These are phyloP conservation scores for Sesamia nonagrioides DNA, from an alignment of 1,140 invertebrate species.

Conservation along the genomic window DNA sequence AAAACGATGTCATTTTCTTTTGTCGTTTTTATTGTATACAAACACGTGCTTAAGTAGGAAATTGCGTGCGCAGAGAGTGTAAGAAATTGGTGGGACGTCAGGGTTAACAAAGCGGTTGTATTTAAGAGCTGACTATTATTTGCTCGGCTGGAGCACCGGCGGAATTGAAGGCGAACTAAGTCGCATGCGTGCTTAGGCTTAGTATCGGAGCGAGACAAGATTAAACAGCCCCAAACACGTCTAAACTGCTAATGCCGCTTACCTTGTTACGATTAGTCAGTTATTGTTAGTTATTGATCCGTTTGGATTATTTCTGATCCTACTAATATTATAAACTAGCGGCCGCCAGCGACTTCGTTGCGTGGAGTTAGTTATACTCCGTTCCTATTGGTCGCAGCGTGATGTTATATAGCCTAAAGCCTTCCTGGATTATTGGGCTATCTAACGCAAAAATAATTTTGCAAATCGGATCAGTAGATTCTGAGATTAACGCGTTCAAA, in stretches of 20 bases:
- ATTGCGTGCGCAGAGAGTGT: conserved; percentile 48
- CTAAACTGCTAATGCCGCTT: conserved; percentile 57
- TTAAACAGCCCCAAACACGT: conserved; percentile 59
- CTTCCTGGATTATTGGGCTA: no score
- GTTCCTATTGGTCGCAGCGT: no score
- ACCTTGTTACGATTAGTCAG: conserved; percentile 58
- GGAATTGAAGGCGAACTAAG: conserved; percentile 29
- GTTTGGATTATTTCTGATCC: conserved; percentile 28
- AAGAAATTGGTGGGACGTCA: conserved; percentile 43
- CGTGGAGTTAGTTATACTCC: no score
- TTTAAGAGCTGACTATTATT: conserved; percentile 48
- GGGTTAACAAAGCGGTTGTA: conserved; percentile 52
- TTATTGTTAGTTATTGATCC: conserved; percentile 9
- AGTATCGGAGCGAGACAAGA: conserved; percentile 59
- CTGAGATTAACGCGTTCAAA: no score
- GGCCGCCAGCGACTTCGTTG: no score
- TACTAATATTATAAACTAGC: no score
- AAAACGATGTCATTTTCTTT: not conserved
- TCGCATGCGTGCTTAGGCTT: conserved; percentile 61
- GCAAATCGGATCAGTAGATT: no score
- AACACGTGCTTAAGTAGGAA: conserved; percentile 34
- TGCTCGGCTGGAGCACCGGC: conserved; percentile 37
- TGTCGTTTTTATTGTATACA: conserved; percentile 2
- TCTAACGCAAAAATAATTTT: no score
- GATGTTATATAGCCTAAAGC: no score